Evolutionary conservation across 1,140 invertebrate genomes (phyloP).

Genomic region (Spodoptera litura): DNA sequence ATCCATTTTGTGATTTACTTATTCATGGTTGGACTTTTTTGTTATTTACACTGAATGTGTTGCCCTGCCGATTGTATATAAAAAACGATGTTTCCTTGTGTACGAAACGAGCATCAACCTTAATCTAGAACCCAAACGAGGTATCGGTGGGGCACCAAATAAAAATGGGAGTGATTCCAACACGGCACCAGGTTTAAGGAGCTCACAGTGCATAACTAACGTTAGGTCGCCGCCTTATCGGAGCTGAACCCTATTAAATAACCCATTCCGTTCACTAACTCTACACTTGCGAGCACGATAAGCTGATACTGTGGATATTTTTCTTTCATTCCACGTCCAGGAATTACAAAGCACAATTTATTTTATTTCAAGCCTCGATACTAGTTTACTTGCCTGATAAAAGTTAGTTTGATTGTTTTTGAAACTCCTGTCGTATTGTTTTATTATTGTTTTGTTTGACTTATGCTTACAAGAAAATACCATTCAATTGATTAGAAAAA

Average conservation of each 20-base stretch:
- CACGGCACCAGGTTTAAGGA: slow-evolving; percentile 15
- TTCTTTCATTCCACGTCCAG: slow-evolving; percentile 38
- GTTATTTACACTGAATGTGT: background rate
- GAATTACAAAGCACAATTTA: slow-evolving; percentile 36
- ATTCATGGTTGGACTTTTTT: no score
- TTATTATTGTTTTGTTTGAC: background rate
- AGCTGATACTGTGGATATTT: slow-evolving; percentile 39
- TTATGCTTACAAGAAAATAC: no score
- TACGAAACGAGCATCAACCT: background rate
- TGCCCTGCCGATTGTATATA: background rate
- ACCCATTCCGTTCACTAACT: slow-evolving; percentile 35
- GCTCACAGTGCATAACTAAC: slow-evolving; percentile 32
- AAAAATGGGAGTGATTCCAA: slow-evolving; percentile 29
- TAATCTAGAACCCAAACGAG: background rate
- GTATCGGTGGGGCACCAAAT: slow-evolving; percentile 25
- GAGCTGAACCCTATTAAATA: slow-evolving; percentile 44
- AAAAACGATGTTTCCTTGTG: background rate
- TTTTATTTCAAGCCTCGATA: slow-evolving; percentile 24
- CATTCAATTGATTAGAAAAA: no score
- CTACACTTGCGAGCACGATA: slow-evolving; percentile 34
- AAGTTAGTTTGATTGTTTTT: slow-evolving; percentile 32
- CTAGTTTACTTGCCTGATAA: slow-evolving; percentile 26
- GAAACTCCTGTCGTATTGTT: slow-evolving; percentile 17
- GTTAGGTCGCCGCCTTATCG: slow-evolving; percentile 34
- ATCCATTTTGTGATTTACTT: no score